These are phyloP conservation scores for Phytoseiulus persimilis DNA, from an alignment of 2,888 invertebrate species.

Conservation along the genomic window DNA sequence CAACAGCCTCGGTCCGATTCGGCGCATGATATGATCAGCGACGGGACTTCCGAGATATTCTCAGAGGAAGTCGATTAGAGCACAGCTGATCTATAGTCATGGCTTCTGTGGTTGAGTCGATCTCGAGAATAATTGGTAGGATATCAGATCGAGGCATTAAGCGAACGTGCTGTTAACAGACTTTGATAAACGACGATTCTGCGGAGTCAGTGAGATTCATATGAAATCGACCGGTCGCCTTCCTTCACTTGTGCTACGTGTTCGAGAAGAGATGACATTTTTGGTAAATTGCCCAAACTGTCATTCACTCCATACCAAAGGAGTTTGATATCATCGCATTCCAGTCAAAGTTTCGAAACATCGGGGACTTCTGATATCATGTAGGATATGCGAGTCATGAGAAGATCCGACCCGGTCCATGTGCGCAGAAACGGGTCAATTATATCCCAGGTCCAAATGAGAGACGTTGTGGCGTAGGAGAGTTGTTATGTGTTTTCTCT, in stretches of 20 bases:
- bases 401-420: not conserved
- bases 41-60: too few relatives aligned
- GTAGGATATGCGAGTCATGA: not conserved
- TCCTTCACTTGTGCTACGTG: not conserved
- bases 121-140: not conserved
- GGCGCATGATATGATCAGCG: too few relatives aligned
- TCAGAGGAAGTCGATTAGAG: not conserved
- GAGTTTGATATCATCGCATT: not conserved
- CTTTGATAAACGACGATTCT: not conserved
- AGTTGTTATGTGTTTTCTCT: too few relatives aligned
- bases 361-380: not conserved
- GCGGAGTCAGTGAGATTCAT: not conserved
- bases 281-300: not conserved
- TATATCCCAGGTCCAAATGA: too few relatives aligned
- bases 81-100: not conserved
- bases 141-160: not conserved
- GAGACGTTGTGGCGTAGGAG: too few relatives aligned
- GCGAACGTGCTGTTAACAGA: not conserved
- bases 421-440: too few relatives aligned
- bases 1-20: too few relatives aligned
- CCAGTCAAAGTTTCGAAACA: not conserved
- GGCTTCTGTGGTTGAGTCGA: not conserved
- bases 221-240: not conserved
- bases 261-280: not conserved
- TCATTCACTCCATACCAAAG: not conserved